phyloP scores from a whole-genome alignment of 2,113 vertebrate species.

The Hyaena hyaena region DNA sequence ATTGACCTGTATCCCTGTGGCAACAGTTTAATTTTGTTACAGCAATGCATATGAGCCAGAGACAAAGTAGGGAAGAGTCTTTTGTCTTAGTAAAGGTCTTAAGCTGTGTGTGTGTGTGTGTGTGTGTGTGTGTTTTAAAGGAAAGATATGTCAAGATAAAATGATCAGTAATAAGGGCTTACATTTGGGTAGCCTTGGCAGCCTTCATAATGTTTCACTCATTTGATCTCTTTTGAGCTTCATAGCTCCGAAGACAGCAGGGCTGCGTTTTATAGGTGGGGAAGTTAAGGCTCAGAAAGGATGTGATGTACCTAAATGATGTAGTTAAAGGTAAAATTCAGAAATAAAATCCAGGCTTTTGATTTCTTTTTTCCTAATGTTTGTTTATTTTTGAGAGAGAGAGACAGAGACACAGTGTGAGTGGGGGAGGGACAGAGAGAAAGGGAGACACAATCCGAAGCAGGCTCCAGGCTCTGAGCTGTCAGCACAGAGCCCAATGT shows the following conservation, averaged over 20 bases:
- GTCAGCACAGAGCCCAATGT: too few species aligned
- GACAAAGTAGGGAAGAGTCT: neutral
- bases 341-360: neutral
- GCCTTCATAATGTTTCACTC: neutral
- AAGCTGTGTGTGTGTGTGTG: neutral
- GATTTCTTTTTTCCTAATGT: neutral
- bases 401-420: too few species aligned
- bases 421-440: too few species aligned
- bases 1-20: neutral
- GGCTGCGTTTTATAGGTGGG: neutral
- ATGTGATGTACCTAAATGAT: neutral
- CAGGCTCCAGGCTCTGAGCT: too few species aligned
- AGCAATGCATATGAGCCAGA: neutral
- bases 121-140: neutral
- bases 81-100: slow-evolving; percentile 2
- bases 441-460: too few species aligned
- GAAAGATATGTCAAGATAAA: neutral
- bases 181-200: neutral
- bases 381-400: too few species aligned
- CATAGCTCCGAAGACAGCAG: neutral
- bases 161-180: neutral
- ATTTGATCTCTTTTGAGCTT: neutral
- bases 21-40: neutral
- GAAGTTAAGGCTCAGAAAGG: neutral
- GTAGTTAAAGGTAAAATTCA: neutral